Evolutionary conservation across 2,113 vertebrate genomes (phyloP).

Genomic region (Panthera tigris): DNA sequence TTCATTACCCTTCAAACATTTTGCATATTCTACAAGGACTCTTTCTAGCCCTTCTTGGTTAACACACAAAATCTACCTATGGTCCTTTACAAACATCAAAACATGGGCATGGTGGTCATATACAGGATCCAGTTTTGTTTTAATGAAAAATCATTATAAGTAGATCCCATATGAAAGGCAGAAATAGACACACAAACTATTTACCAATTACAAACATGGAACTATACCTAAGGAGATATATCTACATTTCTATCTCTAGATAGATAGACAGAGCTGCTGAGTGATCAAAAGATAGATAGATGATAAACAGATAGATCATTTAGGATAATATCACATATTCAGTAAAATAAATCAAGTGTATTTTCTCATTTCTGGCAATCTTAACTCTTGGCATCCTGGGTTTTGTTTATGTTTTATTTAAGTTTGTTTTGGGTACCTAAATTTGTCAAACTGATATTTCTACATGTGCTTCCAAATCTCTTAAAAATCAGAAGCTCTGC

Average conservation of each 20-base stretch:
- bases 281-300: not conserved
- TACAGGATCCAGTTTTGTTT: not conserved
- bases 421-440: not conserved
- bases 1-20: slow-evolving; percentile 39
- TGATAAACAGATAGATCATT: not conserved
- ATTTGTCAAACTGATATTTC: not conserved
- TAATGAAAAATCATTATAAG: not conserved
- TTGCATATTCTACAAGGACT: not conserved
- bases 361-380: not conserved
- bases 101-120: not conserved
- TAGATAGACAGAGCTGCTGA: not conserved
- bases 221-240: not conserved
- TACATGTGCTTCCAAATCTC: not conserved
- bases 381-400: not conserved
- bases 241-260: not conserved
- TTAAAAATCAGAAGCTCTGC: not conserved
- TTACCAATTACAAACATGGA: slow-evolving; percentile 17
- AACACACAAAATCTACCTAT: not conserved
- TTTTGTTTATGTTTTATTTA: not conserved
- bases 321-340: not conserved
- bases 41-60: not conserved
- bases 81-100: not conserved
- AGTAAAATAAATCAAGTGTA: not conserved
- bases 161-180: not conserved
- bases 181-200: not conserved